Base-by-base conservation (phyloP, 2,888 invertebrate species). In the Epiperipatus broadwayi region DNA sequence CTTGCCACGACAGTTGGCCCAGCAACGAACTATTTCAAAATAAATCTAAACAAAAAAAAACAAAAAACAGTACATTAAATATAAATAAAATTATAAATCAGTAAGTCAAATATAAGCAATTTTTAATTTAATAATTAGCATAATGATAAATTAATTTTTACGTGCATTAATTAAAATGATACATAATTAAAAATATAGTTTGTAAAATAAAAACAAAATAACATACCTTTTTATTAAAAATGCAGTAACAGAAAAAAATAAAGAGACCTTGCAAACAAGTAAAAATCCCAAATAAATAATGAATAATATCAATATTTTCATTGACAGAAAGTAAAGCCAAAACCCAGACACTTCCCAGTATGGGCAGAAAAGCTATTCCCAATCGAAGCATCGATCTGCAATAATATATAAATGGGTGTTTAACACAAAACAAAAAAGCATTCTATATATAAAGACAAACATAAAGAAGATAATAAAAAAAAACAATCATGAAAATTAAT, bases 291-390 rank as follows among this genome's bases (percentile, higher is more conserved):
- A 87, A 71, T 44, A 75, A 64, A 22, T 83, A 73, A 43, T 78
- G 76, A 4, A 89, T 66, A 31, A 70, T 66, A 49, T 76, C 64
- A 48, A 74, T 66, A 50, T 70, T 69, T 53, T 78, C 78, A 20
- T 77, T 78, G 22, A 77, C 78, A 8, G 73, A 75, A 49, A 75
- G 66, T 41, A 78, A 72, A 43, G 77, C 81, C 53, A 78, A 65
- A 46, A 87, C 78, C 85, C 89, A 91, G 42, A 79, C 74, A 10
- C 75, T 72, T 21, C 78, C 79, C 49, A 84, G 65, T 27, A 91
- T 63, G 0, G 87, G 87, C 22, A 85, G 59, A 31, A 85, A 77
- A 5, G 83, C 71, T 3, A 89, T 77, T 35, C 84, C 83, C 27
- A 85, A 71, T 70, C 81, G 83, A 14, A 91, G 65, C 2, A 89